Evolutionary conservation across 2,113 vertebrate genomes (phyloP), one percentile per base, ranked within the genome.

Genomic region (Pseudorasbora parva): DNA sequence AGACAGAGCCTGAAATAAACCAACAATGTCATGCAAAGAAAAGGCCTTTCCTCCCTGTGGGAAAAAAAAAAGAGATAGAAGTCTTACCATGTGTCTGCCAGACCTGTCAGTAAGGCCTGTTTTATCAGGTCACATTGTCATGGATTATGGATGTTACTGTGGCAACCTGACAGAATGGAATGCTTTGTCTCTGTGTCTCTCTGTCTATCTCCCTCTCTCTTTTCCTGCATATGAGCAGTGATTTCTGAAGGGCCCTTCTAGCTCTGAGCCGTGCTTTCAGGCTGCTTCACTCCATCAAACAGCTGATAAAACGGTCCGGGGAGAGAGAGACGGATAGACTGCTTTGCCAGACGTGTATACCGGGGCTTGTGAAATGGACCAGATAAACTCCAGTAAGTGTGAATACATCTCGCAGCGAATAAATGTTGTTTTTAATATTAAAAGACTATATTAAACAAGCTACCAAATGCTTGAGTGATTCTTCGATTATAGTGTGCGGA

Each of bases 121-220:
- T 84, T 86, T 82, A 77, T 79, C 27, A 37, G 72, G 41, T 81
- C 69, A 85, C 86, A 77, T 84, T 73, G 54, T 81, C 84, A 84
- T 81, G 82, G 75, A 45, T 88, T 85, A 84, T 84, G 78, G 76
- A 64, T 88, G 87, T 88, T 88, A 59, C 87, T 85, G 85, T 88
- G 87, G 84, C 71, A 88, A 88, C 87, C 71, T 64, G 81, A 84
- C 56, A 79, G 83, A 37, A 49, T 25, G 57, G 30, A 64, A 66
- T 17, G 45, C 10, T 30, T 57, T 69, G 33, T 66, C 33, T 75
- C 30, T 60, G 37, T 81, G 57, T 81, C 69, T 75, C 69, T 27
- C 37, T 2, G 7, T 74, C 30, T 25, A 12, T 57, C 60, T 43
- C 43, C 56, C 72, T 80, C 33, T 59, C 54, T 77, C 27, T 17